Base-by-base conservation (phyloP, 2,888 invertebrate species). In the Netelia inedita region DNA sequence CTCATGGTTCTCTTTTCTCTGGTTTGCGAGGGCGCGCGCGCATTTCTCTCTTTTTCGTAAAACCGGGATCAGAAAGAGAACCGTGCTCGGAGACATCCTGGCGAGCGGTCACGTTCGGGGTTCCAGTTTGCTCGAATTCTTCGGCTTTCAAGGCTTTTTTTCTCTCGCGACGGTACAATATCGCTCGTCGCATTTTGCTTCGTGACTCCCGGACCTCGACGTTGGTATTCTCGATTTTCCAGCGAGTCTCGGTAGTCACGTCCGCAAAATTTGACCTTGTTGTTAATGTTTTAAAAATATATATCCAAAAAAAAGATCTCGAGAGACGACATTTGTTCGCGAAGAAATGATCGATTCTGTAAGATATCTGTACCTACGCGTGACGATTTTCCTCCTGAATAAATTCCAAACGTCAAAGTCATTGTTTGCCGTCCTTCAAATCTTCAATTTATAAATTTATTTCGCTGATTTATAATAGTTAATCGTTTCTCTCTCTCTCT, bases 111-210 rank as follows among this genome's bases (percentile, higher is more conserved):
- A 81, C 84, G 81, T 84, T 86, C 83, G 71, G 57, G 79, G 76
- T 82, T 73, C 82, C 82, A 86, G 86, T 87, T 86, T 83, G 73
- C 68, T 78, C 84, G 85, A 84, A 85, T 87, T 85, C 84, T 84
- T 83, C 76, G 79, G 75, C 57, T 65, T 72, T 57, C 79, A 63
- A 73, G 79, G 66, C 63, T 83, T 79, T 71, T 75, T 79, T 78
- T 66, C 35, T 65, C 23, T 50, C 21, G 9, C 41, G 21, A 46
- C 46, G n/a, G 35, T 65, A 16, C 65, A 63, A 53, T 55, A 46
- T 79, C 19, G 55, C 19, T 63, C 55, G 63, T 50, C 74, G 63
- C n/a, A 71, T 61, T 75, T 69, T n/a, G 41, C 19, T 55, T 55
- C 75, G 72, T 72, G 66, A 75, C 57, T 83, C 55, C 63, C 59